Evolutionary conservation across 2,888 invertebrate species (phyloP).

Genomic region (Stenodema calcarata): DNA sequence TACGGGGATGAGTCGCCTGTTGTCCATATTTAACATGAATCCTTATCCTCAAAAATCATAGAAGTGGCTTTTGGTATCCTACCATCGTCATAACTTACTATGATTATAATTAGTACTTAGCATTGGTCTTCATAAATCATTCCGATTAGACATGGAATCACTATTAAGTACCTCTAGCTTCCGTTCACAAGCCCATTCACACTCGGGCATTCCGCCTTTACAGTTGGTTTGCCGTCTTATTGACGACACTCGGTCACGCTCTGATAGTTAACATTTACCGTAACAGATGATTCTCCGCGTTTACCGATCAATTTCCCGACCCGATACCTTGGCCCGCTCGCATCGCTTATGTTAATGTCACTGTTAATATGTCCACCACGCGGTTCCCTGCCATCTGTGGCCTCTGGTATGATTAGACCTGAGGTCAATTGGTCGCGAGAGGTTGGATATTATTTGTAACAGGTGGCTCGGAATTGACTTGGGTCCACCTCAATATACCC

Average conservation of each 20-base stretch:
- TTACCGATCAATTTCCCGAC: neutral
- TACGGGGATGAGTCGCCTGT: too few species aligned
- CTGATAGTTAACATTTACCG: neutral
- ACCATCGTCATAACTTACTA: too few species aligned
- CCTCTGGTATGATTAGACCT: neutral
- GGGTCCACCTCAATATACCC: neutral
- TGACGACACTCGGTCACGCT: neutral
- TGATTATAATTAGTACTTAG: too few species aligned
- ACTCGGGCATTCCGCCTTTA: neutral
- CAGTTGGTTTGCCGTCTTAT: neutral
- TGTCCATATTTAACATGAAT: too few species aligned
- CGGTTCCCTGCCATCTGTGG: neutral
- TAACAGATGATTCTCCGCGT: neutral
- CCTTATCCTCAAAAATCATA: too few species aligned
- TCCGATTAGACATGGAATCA: too few species aligned
- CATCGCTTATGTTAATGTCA: neutral
- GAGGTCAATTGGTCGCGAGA: neutral
- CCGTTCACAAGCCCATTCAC: neutral
- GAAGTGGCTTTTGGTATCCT: too few species aligned
- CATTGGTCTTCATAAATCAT: too few species aligned
- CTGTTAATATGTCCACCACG: neutral
- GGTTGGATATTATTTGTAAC: neutral
- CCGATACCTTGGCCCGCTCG: neutral
- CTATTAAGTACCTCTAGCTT: too few species aligned
- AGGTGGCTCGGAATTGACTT: neutral